Base-by-base conservation (phyloP, 37 sponge, comb jelly and placozoan species). In the Ephydatia muelleri region DNA sequence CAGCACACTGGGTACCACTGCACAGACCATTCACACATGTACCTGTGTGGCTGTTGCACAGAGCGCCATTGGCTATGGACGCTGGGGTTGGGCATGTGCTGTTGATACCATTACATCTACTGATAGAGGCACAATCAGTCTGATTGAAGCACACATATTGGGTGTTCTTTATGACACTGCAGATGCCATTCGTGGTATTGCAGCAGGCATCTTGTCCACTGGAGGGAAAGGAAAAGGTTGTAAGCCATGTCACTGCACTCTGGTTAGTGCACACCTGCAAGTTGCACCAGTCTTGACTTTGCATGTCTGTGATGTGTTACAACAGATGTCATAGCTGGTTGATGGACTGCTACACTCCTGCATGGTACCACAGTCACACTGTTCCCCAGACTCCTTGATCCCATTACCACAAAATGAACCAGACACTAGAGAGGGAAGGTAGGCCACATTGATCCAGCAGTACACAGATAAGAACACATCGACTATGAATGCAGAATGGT, bases 341-440 rank as follows among this genome's bases (percentile, higher is more conserved):
- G 65, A 28, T 3, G 67, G 68, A 27, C 65, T 79, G 30, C 30
- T 28, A 5, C 40, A 29, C 23, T 68, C 72, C 49, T 68, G 68
- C 31, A n/a, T 76, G 36, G 14, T 30, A 0, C 88, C 86, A 82
- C 96, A 95, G 79, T 92, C 75, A 75, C 80, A 93, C 73, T 93
- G 93, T 40, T 84, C 66, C 37, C 93, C 96, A 2, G 81, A 91
- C 6, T 68, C 78, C 30, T 92, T 75, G 35, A 93, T 68, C 35
- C 83, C 86, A 79, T 96, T 96, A 27, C 96, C 94, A 80, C 95
- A 95, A 39, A 78, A 78, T 0, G 68, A 19, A 8, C 73, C 86
- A 49, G 32, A 72, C 23, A 23, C 84, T 85, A 48, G 35, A 23
- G 9, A 37, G 12, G 33, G 47, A 49, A 21, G 38, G 12, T 23